Evolutionary conservation across 2,113 vertebrate species (phyloP).

Genomic region (Perca fluviatilis): DNA sequence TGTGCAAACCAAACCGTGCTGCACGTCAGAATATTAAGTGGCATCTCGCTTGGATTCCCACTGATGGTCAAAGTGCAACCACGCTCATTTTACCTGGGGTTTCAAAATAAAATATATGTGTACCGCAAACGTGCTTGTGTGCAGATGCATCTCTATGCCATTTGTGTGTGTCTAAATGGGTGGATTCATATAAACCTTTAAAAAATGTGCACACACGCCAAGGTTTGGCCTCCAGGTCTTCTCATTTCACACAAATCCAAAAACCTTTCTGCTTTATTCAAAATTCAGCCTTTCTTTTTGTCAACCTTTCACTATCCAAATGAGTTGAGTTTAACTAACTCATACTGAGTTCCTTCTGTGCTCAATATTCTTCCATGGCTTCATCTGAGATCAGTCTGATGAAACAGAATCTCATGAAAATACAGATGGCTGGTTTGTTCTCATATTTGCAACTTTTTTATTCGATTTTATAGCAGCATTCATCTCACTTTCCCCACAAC

Average conservation of each 20-base stretch:
- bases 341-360: neutral
- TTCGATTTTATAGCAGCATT: neutral
- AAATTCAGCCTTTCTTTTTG: constrained; percentile 12
- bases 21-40: neutral
- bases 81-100: neutral
- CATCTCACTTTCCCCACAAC: neutral
- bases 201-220: neutral
- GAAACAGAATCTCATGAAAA: constrained; percentile 25
- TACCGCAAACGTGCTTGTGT: neutral
- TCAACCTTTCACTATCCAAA: neutral
- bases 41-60: neutral
- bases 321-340: neutral
- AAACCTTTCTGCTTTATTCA: neutral
- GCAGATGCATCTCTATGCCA: neutral
- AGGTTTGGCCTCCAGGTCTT: neutral
- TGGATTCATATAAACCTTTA: constrained; percentile 4
- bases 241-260: constrained; percentile 10
- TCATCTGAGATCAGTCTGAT: constrained; percentile 13
- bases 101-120: neutral
- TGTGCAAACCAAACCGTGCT: neutral
- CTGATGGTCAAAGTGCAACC: neutral
- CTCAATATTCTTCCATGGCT: neutral
- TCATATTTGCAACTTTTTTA: neutral
- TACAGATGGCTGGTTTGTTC: neutral
- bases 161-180: neutral